Evolutionary conservation across 1,140 invertebrate genomes (phyloP).

Genomic region (Chionoecetes opilio): DNA sequence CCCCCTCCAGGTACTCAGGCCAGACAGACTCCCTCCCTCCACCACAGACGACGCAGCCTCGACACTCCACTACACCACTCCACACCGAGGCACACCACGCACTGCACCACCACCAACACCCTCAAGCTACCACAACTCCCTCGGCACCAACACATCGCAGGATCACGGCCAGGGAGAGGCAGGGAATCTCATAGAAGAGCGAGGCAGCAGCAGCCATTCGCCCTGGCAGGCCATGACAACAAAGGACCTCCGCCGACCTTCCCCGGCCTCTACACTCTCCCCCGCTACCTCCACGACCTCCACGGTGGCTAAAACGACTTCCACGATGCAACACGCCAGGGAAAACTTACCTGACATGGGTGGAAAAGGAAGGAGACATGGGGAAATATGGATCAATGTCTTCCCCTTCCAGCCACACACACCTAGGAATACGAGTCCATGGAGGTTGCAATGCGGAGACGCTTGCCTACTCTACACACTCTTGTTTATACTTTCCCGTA

Average conservation of each 20-base stretch:
- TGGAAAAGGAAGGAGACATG: constrained; percentile 58
- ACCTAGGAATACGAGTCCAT: constrained; percentile 42
- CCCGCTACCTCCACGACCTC: neutral
- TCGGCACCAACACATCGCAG: neutral
- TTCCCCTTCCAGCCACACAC: constrained; percentile 42
- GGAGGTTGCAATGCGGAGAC: constrained; percentile 61
- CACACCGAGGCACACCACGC: neutral
- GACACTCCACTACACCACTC: no score
- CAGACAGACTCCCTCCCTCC: no score
- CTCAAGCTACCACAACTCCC: neutral
- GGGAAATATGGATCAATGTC: constrained; percentile 74
- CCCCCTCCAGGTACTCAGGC: no score
- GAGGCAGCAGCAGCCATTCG: constrained; percentile 63
- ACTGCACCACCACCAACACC: neutral
- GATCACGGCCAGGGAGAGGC: no score
- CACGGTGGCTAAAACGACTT: neutral
- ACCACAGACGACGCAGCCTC: no score
- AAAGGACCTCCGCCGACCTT: constrained; percentile 66
- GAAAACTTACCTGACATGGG: constrained; percentile 70
- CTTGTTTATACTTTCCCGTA: neutral
- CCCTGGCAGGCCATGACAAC: constrained; percentile 65
- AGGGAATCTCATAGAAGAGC: neutral
- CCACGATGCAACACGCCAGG: neutral
- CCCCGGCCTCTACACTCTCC: neutral
- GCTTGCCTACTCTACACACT: neutral